Evolutionary conservation across 2,888 invertebrate species (phyloP), one percentile per base, ranked within the genome.

Genomic region (Pterostichus madidus): DNA sequence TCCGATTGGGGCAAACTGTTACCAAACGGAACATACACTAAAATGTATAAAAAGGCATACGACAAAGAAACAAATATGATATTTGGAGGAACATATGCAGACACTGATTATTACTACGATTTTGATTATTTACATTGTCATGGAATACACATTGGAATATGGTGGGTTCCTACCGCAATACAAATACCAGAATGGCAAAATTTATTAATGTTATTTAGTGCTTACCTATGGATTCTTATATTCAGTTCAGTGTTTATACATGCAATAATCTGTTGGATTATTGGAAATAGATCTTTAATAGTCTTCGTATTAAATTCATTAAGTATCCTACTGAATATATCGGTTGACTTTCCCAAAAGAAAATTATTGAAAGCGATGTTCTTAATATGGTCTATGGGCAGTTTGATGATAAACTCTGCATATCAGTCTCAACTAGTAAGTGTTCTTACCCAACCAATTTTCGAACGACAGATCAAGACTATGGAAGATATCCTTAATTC

Each of bases 121-220:
- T 75, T 75, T 75, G 75, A 75, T 32, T 52, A 32, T 52, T 75
- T 53, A n/a, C 13, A 11, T 52, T n/a, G 49, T 53, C 53, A 75
- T 32, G 52, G 49, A 13, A 32, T 73, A 13, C 46, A 73, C 15
- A 73, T n/a, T 17, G 73, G 46, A 15, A 46, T 17, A 11, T 73
- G 73, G 73, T 73, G 46, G 46, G 73, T 73, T 2, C 73, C 73
- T 8, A 17, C 15, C 8, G 73, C 73, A 15, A 49, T 46, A 8
- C 46, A 73, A 17, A 73, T 73, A 15, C 75, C 75, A 24, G 13
- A 49, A 35, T 75, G 75, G 75, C 46, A 49, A 24, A 75, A 75
- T 31, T 13, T 75, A 31, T n/a, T 75, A 6, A 52, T 75, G 49
- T 24, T 75, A 31, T 75, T 75, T 13, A 31, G 24, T 15, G 31